These are phyloP conservation scores for Thaumetopoea pityocampa DNA, from an alignment of 1,140 invertebrate species.

Conservation along the genomic window DNA sequence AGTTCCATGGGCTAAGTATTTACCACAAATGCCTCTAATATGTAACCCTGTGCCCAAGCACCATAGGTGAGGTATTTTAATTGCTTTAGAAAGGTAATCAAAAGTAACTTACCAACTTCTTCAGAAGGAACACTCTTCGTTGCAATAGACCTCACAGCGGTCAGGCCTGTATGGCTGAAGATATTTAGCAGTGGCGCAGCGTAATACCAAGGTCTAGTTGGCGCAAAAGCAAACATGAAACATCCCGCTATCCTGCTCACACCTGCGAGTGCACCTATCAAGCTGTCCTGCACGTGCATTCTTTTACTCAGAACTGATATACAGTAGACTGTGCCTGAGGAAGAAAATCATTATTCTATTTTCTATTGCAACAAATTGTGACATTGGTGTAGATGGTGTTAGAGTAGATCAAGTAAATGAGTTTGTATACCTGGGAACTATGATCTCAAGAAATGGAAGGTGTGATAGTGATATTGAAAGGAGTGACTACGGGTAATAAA, in stretches of 20 bases:
- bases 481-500: no score
- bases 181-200: slow-evolving; percentile 74
- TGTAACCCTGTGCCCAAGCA: neutral
- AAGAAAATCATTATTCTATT: slow-evolving; percentile 7
- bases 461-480: no score
- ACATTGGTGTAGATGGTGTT: no score
- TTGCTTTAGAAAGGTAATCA: neutral
- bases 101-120: slow-evolving; percentile 62
- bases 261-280: slow-evolving; percentile 63
- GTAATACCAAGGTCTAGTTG: slow-evolving; percentile 63
- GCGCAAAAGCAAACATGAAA: slow-evolving; percentile 66
- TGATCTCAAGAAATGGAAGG: no score
- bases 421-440: no score
- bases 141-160: slow-evolving; percentile 76
- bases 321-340: slow-evolving; percentile 66
- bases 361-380: no score
- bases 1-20: no score
- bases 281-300: slow-evolving; percentile 61
- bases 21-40: neutral
- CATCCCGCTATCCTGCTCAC: slow-evolving; percentile 72
- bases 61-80: neutral
- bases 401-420: no score
- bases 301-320: slow-evolving; percentile 64
- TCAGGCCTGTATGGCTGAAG: slow-evolving; percentile 74
- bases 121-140: slow-evolving; percentile 76